These are phyloP conservation scores for Melanargia galathea DNA, from an alignment of 2,888 invertebrate genomes.

Conservation along the genomic window DNA sequence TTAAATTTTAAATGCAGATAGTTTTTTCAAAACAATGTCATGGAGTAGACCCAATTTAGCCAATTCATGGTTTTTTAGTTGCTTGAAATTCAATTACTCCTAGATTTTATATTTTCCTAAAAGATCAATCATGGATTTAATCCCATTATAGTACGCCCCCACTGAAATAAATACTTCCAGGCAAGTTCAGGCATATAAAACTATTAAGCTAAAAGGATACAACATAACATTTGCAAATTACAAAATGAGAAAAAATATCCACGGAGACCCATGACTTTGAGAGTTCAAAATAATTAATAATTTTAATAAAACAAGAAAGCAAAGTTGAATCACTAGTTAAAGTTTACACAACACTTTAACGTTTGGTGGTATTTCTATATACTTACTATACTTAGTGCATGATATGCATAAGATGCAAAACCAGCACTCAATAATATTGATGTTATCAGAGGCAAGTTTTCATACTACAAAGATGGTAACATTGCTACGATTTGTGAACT, in stretches of 20 bases:
- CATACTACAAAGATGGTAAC: not conserved
- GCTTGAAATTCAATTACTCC: slow-evolving; percentile 50
- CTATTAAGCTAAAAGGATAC: slow-evolving; percentile 37
- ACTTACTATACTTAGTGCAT: slow-evolving; percentile 56
- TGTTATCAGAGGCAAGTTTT: slow-evolving; percentile 45
- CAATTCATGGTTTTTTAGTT: slow-evolving; percentile 45
- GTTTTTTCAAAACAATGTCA: slow-evolving; percentile 74
- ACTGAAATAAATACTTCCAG: slow-evolving; percentile 54
- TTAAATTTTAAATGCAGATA: slow-evolving; percentile 77
- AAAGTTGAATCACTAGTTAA: not conserved
- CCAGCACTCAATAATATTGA: slow-evolving; percentile 48
- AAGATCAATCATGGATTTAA: slow-evolving; percentile 63
- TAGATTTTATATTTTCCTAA: slow-evolving; percentile 58
- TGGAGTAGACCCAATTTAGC: slow-evolving; percentile 63
- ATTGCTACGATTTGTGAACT: not conserved
- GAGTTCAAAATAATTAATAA: slow-evolving; percentile 51
- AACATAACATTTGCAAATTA: slow-evolving; percentile 25
- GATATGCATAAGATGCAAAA: slow-evolving; percentile 55
- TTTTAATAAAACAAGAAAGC: slow-evolving; percentile 36
- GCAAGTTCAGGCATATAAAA: slow-evolving; percentile 74
- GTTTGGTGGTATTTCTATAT: slow-evolving; percentile 73
- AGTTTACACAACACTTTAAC: too few relatives aligned
- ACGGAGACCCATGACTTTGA: slow-evolving; percentile 68
- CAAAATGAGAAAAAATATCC: slow-evolving; percentile 15
- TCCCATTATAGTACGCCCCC: slow-evolving; percentile 63